Evolutionary conservation across 2,113 vertebrate genomes (phyloP), one percentile per base, ranked within the genome.

Genomic region (Oceanites oceanicus): DNA sequence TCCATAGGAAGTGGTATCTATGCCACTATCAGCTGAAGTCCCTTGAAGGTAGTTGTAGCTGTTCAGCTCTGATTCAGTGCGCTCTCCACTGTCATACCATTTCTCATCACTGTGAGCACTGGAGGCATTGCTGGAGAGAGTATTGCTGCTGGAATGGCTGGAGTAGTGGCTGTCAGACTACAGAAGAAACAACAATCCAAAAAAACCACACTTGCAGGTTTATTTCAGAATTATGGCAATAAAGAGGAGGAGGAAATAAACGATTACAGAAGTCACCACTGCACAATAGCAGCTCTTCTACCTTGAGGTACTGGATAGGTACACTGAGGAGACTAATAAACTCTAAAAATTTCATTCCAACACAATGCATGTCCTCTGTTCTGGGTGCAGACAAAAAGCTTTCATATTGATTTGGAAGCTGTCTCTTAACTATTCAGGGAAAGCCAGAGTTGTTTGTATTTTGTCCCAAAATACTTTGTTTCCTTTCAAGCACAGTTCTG

Each of bases 111-210:
- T 99, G 97, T 99, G 99, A 90, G 98, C 98, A 2, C 99, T 99
- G 38, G 99, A 99, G 5, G 99, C 99, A 9, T 99, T 99, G 97
- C 99, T 99, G 98, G 99, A 99, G 25, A 99, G 99, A 8, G 99
- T 99, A 6, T 99, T 99, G 98, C 99, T 99, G 98, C 99, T 99
- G 45, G 99, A 99, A 96, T 99, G 99, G 98, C 99, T 99, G 45
- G 99, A 99, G 94, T 99, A 99, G 73, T 99, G 99, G 96, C 98
- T 98, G 42, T 99, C 99, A 19, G 97, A 97, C 99, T 99, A 96
- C 44, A 94, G 62, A 65, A 86, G 53, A 96, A 89, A 91, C 34
- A 78, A 65, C 42, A 70, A 89, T 21, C 45, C 13, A 53, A 44
- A 75, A 71, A 26, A 42, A 2, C 17, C 65, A 56, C 21, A 42